Conservation (phyloP, 2,888 invertebrate species). For the Troglohyphantes excavatus region DNA sequence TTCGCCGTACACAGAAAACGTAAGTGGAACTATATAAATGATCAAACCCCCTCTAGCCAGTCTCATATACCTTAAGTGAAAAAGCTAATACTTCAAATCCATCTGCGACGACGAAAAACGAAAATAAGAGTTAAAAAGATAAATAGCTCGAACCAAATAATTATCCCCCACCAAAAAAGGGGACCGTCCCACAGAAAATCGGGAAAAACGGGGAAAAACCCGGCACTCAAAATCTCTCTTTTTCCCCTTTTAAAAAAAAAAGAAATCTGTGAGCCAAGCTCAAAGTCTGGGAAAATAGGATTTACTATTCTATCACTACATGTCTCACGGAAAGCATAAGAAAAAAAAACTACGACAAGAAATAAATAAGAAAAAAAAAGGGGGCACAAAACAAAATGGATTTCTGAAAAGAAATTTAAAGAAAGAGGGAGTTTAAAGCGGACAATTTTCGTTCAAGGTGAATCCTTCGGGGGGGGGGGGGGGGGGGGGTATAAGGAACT, state of each 20-base stretch:
- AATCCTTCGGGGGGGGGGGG: too few relatives aligned
- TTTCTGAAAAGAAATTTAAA: constrained; percentile 18
- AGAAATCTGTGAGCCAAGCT: too few relatives aligned
- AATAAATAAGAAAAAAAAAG: background rate
- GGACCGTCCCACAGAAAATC: constrained; percentile 9
- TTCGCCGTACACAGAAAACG: too few relatives aligned
- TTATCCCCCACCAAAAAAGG: background rate
- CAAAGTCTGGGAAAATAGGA: constrained; percentile 45
- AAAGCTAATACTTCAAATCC: background rate
- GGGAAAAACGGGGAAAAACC: background rate
- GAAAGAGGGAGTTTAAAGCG: constrained; percentile 34
- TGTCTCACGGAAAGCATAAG: constrained; percentile 15
- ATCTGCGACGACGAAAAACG: background rate
- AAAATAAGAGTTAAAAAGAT: constrained; percentile 37
- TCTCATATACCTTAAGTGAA: background rate
- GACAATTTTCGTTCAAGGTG: constrained; percentile 28
- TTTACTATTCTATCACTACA: constrained; percentile 52
- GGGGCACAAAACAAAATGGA: constrained; percentile 32
- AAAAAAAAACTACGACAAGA: too few relatives aligned
- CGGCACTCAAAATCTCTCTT: constrained; percentile 20
- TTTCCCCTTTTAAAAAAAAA: too few relatives aligned
- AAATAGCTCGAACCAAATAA: constrained; percentile 58
- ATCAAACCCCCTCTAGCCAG: too few relatives aligned
- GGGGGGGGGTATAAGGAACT: constrained; percentile 5
- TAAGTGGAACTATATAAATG: too few relatives aligned